A percentile compares a stretch with the other conserved stretches of the same genome.
Conservation (phyloP, 2,888 invertebrate genomes). For the Malacosoma neustria region DNA sequence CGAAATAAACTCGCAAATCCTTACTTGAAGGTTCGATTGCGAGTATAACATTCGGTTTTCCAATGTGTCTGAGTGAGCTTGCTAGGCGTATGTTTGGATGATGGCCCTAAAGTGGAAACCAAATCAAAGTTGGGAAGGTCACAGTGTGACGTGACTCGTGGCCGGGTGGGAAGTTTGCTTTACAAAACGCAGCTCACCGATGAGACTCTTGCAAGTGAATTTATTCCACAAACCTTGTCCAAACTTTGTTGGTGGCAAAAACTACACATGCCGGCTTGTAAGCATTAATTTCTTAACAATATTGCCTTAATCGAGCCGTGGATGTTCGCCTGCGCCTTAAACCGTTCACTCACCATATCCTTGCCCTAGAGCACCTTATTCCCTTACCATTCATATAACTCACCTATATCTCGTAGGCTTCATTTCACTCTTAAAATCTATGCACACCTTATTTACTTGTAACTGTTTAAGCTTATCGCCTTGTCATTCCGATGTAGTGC, state of each 20-base stretch:
- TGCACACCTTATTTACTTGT: constrained; percentile 42
- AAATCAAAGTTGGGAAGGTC: constrained; percentile 87
- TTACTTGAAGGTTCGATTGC: neutral
- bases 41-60: constrained; percentile 43
- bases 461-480: constrained; percentile 50
- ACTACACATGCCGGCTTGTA: constrained; percentile 50
- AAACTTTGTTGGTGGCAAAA: constrained; percentile 43
- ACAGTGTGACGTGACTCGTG: constrained; percentile 82
- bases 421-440: constrained; percentile 40
- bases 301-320: constrained; percentile 68
- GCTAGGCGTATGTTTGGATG: constrained; percentile 65
- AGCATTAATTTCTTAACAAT: constrained; percentile 49
- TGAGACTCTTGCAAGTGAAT: constrained; percentile 38
- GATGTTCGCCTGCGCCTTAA: constrained; percentile 61
- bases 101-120: constrained; percentile 85
- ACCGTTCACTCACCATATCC: constrained; percentile 46
- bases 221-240: constrained; percentile 37
- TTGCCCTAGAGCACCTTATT: constrained; percentile 41
- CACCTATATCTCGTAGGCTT: constrained; percentile 42
- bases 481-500: constrained; percentile 47
- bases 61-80: constrained; percentile 45
- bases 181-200: constrained; percentile 36
- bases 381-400: constrained; percentile 41
- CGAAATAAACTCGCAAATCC: neutral
- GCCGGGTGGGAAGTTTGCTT: constrained; percentile 55